A percentile compares a stretch with the other conserved stretches of the same genome.
Evolutionary conservation across 2,113 vertebrate genomes (phyloP).

Genomic region (Chascanopsetta lugubris): DNA sequence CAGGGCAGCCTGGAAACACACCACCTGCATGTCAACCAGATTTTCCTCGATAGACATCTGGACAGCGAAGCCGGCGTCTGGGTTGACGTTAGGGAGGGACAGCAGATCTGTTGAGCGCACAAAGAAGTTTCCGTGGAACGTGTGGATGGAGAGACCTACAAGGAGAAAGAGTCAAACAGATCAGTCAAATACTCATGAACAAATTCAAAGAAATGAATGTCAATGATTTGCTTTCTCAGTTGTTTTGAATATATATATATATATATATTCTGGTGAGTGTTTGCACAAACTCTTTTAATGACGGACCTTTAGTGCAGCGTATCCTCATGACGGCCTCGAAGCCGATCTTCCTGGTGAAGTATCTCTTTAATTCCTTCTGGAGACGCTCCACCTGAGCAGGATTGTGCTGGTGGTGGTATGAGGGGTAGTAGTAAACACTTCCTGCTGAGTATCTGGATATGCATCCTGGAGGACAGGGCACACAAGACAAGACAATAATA

Average conservation of each 20-base stretch:
- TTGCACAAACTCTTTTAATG: not conserved
- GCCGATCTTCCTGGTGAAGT: slow-evolving; percentile 94
- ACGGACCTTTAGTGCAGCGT: slow-evolving; percentile 94
- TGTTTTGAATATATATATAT: not conserved
- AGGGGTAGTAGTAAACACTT: slow-evolving; percentile 92
- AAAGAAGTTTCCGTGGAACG: slow-evolving; percentile 99
- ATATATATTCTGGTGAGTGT: not conserved
- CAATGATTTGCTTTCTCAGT: not conserved
- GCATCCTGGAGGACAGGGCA: slow-evolving; percentile 83
- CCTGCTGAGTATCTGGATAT: slow-evolving; percentile 97
- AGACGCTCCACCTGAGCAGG: slow-evolving; percentile 91
- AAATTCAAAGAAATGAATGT: not conserved
- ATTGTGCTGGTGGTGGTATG: slow-evolving; percentile 93
- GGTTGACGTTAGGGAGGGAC: slow-evolving; percentile 95
- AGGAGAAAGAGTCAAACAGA: slow-evolving; percentile 1
- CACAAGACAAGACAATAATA: not conserved
- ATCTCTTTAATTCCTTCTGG: slow-evolving; percentile 92
- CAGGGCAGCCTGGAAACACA: slow-evolving; percentile 96
- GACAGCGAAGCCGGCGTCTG: slow-evolving; percentile 95
- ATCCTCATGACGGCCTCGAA: slow-evolving; percentile 99
- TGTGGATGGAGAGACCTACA: slow-evolving; percentile 96
- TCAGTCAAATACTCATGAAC: not conserved
- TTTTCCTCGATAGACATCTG: slow-evolving; percentile 98
- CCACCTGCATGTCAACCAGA: slow-evolving; percentile 90
- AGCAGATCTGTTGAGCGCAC: slow-evolving; percentile 95